Evolutionary conservation across 2,888 invertebrate genomes (phyloP).

Genomic region (Seira ritae): DNA sequence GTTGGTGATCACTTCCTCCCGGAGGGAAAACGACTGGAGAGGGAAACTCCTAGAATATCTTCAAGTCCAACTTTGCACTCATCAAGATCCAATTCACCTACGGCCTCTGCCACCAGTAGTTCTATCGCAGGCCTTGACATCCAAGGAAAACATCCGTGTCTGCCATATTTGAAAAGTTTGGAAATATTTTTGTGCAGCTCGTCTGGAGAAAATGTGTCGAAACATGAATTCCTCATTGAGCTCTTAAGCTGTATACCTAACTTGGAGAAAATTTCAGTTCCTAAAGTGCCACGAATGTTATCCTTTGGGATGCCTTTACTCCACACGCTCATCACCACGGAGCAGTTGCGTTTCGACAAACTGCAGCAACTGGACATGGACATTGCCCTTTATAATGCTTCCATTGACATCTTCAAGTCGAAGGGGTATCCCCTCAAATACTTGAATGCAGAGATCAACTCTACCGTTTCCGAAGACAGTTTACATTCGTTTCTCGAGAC

Average conservation of each 20-base stretch:
- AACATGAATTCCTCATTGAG: constrained; percentile 50
- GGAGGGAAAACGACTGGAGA: constrained; percentile 21
- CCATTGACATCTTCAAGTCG: constrained; percentile 47
- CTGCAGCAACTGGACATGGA: constrained; percentile 52
- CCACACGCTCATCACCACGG: constrained; percentile 48
- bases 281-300: constrained; percentile 55
- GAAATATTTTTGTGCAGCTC: constrained; percentile 53
- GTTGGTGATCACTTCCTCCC: constrained; percentile 47
- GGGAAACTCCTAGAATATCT: neutral
- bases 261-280: constrained; percentile 53
- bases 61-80: neutral
- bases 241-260: constrained; percentile 50
- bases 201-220: constrained; percentile 47
- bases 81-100: neutral
- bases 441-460: constrained; percentile 55
- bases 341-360: constrained; percentile 25
- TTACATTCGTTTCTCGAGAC: constrained; percentile 40
- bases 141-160: neutral
- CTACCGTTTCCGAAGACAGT: constrained; percentile 47
- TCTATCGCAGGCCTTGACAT: neutral
- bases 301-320: constrained; percentile 53
- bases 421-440: constrained; percentile 43
- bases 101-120: too few species aligned
- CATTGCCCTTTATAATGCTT: constrained; percentile 47
- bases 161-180: constrained; percentile 39